Percentiles rank a stretch among this genome's conserved stretches.
phyloP scores from a whole-genome alignment of 2,797 vertebrate species.

The Synanceia verrucosa region DNA sequence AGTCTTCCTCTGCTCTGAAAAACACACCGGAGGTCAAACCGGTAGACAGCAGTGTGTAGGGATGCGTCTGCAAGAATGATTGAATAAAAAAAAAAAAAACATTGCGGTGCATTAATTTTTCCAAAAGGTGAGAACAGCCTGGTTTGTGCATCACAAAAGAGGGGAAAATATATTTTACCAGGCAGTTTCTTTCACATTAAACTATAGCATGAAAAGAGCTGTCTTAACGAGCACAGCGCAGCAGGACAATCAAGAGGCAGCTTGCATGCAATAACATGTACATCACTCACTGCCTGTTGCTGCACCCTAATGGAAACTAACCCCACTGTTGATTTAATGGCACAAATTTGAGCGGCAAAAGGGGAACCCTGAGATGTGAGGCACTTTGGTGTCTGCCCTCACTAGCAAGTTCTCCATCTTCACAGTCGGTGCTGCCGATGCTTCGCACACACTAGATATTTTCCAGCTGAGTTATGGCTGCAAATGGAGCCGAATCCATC shows the following conservation, averaged over 20 bases:
- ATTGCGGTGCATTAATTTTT: neutral
- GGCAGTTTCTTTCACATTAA: neutral
- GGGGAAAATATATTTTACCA: neutral
- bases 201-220: neutral
- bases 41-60: neutral
- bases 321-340: constrained; percentile 17
- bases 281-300: neutral
- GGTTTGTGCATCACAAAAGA: neutral
- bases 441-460: constrained; percentile 22
- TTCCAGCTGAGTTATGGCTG: constrained; percentile 50
- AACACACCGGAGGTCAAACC: neutral
- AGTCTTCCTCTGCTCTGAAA: neutral
- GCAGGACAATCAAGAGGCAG: constrained; percentile 1
- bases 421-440: neutral
- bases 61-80: neutral
- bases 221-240: neutral
- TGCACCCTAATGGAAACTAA: constrained; percentile 6
- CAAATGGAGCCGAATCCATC: constrained; percentile 53
- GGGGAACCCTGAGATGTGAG: neutral
- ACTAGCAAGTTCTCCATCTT: constrained; percentile 15
- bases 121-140: neutral
- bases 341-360: constrained; percentile 2
- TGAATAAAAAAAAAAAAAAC: no score
- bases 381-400: neutral
- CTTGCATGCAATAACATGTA: neutral